Percentiles rank a stretch among this genome's conserved stretches.
Conservation (phyloP, 1,140 invertebrate species). For the Zaprionus africanus region DNA sequence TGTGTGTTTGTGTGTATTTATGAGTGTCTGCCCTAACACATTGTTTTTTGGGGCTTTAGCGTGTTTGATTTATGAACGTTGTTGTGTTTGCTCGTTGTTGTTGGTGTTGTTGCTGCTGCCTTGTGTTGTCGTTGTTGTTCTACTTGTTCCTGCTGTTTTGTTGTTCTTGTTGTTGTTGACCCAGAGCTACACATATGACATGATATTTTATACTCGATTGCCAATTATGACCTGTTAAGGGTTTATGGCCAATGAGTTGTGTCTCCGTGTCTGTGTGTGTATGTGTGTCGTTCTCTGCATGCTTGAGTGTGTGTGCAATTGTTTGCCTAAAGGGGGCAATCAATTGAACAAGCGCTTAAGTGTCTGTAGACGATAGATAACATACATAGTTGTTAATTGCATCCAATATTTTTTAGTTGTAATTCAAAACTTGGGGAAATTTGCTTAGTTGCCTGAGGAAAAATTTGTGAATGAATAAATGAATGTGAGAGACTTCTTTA, state of each 20-base stretch:
- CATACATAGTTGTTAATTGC: slow-evolving; percentile 39
- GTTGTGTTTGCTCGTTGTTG: slow-evolving; percentile 26
- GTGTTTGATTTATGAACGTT: slow-evolving; percentile 69
- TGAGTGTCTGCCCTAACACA: slow-evolving; percentile 49
- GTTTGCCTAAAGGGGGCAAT: slow-evolving; percentile 36
- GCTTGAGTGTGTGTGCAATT: slow-evolving; percentile 27
- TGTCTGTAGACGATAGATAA: slow-evolving; percentile 18
- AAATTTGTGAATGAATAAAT: background rate
- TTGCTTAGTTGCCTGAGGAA: background rate
- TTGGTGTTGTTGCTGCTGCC: background rate
- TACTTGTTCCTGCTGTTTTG: slow-evolving; percentile 11
- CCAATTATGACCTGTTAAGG: slow-evolving; percentile 79
- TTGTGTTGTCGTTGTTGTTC: slow-evolving; percentile 22
- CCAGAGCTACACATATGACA: slow-evolving; percentile 50
- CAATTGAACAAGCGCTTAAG: slow-evolving; percentile 48
- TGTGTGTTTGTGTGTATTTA: slow-evolving; percentile 28
- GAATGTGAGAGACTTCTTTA: background rate
- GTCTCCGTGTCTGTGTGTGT: background rate
- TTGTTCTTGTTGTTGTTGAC: slow-evolving; percentile 38
- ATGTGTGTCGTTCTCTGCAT: background rate
- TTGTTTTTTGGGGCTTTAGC: slow-evolving; percentile 49
- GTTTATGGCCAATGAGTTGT: slow-evolving; percentile 39
- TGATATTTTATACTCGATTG: slow-evolving; percentile 75
- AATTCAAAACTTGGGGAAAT: background rate
- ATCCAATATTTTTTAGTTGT: slow-evolving; percentile 25